Evolutionary conservation across 2,113 vertebrate genomes (phyloP).

Genomic region (Myotis yumanensis): DNA sequence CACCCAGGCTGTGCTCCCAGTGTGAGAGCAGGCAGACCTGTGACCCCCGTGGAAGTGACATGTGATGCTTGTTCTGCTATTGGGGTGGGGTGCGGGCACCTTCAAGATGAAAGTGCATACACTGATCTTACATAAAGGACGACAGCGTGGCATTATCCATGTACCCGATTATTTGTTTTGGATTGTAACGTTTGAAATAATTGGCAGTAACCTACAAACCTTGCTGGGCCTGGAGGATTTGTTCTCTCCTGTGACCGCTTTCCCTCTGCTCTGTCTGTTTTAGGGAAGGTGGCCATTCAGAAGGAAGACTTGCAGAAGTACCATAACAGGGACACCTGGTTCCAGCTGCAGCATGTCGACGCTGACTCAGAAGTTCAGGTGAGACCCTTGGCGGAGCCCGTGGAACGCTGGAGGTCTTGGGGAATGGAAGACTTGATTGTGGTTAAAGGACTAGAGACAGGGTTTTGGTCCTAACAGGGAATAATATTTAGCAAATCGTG

Average conservation of each 20-base stretch:
- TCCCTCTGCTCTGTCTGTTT: slow-evolving; percentile 65
- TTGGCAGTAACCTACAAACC: too few relatives aligned
- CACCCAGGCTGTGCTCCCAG: neutral
- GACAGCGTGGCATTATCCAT: rapidly evolving
- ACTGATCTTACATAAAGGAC: neutral
- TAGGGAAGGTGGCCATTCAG: slow-evolving; percentile 97
- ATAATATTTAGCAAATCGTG: rapidly evolving
- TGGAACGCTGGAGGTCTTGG: rapidly evolving
- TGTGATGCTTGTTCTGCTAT: neutral
- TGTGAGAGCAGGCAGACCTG: neutral
- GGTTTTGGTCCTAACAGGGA: rapidly evolving
- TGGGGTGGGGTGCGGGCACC: neutral
- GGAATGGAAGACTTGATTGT: rapidly evolving
- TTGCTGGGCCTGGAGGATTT: neutral
- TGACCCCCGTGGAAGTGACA: neutral
- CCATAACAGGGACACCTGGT: slow-evolving; percentile 98
- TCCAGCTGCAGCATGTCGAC: slow-evolving; percentile 96
- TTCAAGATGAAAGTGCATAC: neutral
- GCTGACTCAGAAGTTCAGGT: slow-evolving; percentile 99
- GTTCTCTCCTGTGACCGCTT: slow-evolving; percentile 8
- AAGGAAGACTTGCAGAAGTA: slow-evolving; percentile 98
- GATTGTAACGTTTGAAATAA: neutral
- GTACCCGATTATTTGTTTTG: rapidly evolving
- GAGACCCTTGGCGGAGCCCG: slow-evolving; percentile 45
- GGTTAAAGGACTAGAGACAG: rapidly evolving